Evolutionary conservation across 1,140 invertebrate genomes (phyloP).

Genomic region (Orussus abietinus): DNA sequence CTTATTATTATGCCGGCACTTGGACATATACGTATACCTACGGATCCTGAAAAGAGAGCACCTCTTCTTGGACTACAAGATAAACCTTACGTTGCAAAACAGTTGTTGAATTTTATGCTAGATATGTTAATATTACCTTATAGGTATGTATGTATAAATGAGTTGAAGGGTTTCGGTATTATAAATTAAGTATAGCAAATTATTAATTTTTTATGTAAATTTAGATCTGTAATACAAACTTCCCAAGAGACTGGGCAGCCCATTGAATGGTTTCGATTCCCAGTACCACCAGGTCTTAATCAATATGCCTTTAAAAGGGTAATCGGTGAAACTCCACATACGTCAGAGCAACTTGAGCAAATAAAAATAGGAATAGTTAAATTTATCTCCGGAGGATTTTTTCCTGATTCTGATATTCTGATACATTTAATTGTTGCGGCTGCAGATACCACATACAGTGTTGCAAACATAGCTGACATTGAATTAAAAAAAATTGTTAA

Average conservation of each 20-base stretch:
- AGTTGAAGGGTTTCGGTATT: constrained; percentile 1
- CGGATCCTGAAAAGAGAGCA: constrained; percentile 61
- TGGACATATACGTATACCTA: constrained; percentile 66
- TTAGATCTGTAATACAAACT: constrained; percentile 31
- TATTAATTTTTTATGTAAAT: constrained; percentile 6
- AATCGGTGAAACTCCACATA: constrained; percentile 68
- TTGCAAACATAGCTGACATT: constrained; percentile 73
- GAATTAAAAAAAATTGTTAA: constrained; percentile 69
- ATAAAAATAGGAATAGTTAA: constrained; percentile 78
- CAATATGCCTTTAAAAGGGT: constrained; percentile 76
- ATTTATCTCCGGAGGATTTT: constrained; percentile 74
- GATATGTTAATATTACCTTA: constrained; percentile 84
- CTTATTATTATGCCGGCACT: constrained; percentile 77
- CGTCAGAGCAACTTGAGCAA: constrained; percentile 78
- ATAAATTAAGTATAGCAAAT: constrained; percentile 4
- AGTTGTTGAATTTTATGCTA: constrained; percentile 73
- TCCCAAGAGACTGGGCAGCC: constrained; percentile 35
- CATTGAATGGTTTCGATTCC: constrained; percentile 53
- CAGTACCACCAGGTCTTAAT: constrained; percentile 76
- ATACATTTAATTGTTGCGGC: constrained; percentile 78
- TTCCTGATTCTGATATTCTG: constrained; percentile 71
- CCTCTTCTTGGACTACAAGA: constrained; percentile 58
- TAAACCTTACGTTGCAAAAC: constrained; percentile 61
- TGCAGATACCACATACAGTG: constrained; percentile 79
- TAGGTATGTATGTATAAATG: constrained; percentile 65